phyloP scores from a whole-genome alignment of 1,140 invertebrate genomes.

The Halictus rubicundus region DNA sequence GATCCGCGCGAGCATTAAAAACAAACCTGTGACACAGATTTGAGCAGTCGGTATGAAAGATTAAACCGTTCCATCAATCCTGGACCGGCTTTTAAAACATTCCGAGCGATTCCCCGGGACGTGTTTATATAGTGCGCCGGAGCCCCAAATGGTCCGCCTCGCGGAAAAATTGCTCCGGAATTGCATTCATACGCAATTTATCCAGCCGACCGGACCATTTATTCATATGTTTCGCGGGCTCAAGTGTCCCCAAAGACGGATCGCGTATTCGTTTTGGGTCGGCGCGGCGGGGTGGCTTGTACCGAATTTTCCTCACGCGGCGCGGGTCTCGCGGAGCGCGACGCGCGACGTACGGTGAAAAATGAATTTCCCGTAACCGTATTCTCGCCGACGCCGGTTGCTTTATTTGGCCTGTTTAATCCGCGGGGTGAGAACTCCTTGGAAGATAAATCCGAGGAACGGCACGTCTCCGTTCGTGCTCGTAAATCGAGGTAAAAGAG shows the following conservation, averaged over 20 bases:
- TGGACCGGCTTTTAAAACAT: neutral
- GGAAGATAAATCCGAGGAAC: slow-evolving; percentile 36
- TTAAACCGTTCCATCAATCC: too few species aligned
- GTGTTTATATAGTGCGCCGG: neutral
- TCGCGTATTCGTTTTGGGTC: neutral
- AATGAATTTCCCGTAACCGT: slow-evolving; percentile 43
- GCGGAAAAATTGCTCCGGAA: neutral
- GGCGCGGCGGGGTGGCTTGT: neutral
- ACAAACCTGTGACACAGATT: too few species aligned
- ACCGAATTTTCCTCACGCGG: slow-evolving; percentile 40
- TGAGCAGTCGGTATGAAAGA: too few species aligned
- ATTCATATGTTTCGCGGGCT: neutral
- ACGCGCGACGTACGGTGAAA: slow-evolving; percentile 19
- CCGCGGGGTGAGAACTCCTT: slow-evolving; percentile 1
- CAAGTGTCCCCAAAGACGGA: slow-evolving; percentile 19
- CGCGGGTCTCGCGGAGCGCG: neutral
- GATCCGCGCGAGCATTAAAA: too few species aligned
- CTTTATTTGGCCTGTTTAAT: slow-evolving; percentile 47
- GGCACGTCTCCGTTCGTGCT: slow-evolving; percentile 2
- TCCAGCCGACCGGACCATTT: neutral
- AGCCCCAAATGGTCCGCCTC: neutral
- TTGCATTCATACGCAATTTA: neutral
- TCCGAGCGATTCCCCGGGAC: neutral
- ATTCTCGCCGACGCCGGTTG: neutral
- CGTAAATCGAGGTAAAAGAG: slow-evolving; percentile 30